Conservation (phyloP, 1,140 invertebrate genomes). For the Procambarus clarkii region DNA sequence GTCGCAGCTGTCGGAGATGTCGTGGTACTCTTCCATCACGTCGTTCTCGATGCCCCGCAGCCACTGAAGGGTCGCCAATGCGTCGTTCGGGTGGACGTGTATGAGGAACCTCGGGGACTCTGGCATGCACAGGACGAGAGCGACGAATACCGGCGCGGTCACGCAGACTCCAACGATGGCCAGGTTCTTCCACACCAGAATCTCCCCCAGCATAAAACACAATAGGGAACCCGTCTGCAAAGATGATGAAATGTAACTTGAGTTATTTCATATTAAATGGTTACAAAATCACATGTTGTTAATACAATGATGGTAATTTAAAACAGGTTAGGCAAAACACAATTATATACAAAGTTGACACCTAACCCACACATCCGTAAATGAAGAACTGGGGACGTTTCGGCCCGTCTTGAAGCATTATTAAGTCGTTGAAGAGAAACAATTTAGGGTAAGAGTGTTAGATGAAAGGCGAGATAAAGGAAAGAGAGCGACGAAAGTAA, state of each 20-base stretch:
- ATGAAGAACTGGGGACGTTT: too few species aligned
- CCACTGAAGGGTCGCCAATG: constrained; percentile 70
- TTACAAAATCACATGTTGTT: too few species aligned
- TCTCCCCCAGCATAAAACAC: constrained; percentile 68
- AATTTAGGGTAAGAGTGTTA: too few species aligned
- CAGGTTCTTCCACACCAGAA: constrained; percentile 67
- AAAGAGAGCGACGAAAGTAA: too few species aligned
- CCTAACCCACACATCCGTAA: too few species aligned
- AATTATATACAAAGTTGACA: too few species aligned
- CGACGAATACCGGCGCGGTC: constrained; percentile 59
- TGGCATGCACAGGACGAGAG: constrained; percentile 66
- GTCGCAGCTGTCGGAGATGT: constrained; percentile 67
- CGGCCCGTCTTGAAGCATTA: too few species aligned
- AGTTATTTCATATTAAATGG: background rate
- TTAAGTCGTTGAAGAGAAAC: too few species aligned
- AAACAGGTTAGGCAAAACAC: too few species aligned
- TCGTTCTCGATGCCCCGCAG: constrained; percentile 65
- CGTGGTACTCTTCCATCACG: constrained; percentile 71
- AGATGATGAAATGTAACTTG: background rate
- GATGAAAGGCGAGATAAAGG: too few species aligned
- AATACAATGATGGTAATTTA: too few species aligned
- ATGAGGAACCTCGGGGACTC: constrained; percentile 71
- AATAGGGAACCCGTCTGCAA: constrained; percentile 65
- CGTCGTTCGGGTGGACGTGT: constrained; percentile 62
- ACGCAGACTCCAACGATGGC: constrained; percentile 69